Evolutionary conservation across 2,888 invertebrate species (phyloP).

Genomic region (Papilio elwesi): DNA sequence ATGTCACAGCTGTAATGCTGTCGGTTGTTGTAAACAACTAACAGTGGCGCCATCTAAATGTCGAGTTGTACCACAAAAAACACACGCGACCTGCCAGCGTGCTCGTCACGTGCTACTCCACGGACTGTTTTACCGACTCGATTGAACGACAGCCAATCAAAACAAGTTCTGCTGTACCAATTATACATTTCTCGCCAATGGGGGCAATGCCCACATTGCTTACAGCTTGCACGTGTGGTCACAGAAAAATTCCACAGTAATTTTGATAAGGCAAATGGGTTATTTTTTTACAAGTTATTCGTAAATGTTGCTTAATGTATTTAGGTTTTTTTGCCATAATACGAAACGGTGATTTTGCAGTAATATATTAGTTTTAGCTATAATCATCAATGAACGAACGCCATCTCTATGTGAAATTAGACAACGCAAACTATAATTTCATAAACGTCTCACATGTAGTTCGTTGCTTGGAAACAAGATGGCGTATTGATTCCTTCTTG

Average conservation of each 20-base stretch:
- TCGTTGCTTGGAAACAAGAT: slow-evolving; percentile 49
- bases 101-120: slow-evolving; percentile 64
- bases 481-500: slow-evolving; percentile 49
- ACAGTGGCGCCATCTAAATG: slow-evolving; percentile 63
- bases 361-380: slow-evolving; percentile 43
- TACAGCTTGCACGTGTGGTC: slow-evolving; percentile 77
- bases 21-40: slow-evolving; percentile 62
- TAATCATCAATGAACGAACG: slow-evolving; percentile 9
- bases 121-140: slow-evolving; percentile 59
- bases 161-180: slow-evolving; percentile 53
- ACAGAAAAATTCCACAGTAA: slow-evolving; percentile 48
- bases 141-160: slow-evolving; percentile 56
- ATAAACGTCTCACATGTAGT: neutral
- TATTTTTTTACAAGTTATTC: slow-evolving; percentile 10
- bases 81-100: slow-evolving; percentile 50
- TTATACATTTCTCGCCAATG: slow-evolving; percentile 60
- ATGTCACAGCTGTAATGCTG: slow-evolving; percentile 61
- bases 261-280: slow-evolving; percentile 3
- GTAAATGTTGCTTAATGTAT: neutral
- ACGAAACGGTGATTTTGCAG: slow-evolving; percentile 66
- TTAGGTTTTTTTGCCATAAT: slow-evolving; percentile 56
- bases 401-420: slow-evolving; percentile 2
- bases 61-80: slow-evolving; percentile 24
- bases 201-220: slow-evolving; percentile 55
- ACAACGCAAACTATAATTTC: slow-evolving; percentile 26